Base-by-base conservation (phyloP, 2,113 vertebrate genomes). In the Todiramphus chloris region DNA sequence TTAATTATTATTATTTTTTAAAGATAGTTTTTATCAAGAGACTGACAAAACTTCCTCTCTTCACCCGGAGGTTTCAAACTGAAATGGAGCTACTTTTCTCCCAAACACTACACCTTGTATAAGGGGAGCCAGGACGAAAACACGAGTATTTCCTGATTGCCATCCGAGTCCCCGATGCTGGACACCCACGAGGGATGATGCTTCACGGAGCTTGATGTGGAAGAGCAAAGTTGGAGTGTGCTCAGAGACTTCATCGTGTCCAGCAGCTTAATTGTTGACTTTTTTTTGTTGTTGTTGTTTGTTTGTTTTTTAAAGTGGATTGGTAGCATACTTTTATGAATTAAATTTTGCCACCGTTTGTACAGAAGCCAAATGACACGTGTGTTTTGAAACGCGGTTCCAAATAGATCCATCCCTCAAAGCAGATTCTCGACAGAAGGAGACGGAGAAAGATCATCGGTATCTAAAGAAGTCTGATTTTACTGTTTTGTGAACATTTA, bases 291-390 rank as follows among this genome's bases (percentile, higher is more conserved):
- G 18, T 66, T 67, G 33, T 68, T 87, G 60, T 8, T 66, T 68
- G 13, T 51, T 25, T 25, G 37, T 51, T 87, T 74, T 41, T 37
- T 43, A 0, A 82, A 82, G 82, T 95, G 97, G 94, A 90, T 94
- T 81, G 73, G 70, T 93, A 87, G 87, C 88, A n/a, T 96, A 89
- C 92, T 96, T 86, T 63, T 93, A 48, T 95, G 93, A 97, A 96
- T 96, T 96, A 67, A 91, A 93, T 92, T 94, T 97, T 96, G 89
- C 96, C 97, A 95, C 96, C 77, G 24, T 91, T 96, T 96, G 95
- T 96, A 96, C 89, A 87, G 97, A 97, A 97, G 97, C 97, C 96
- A 96, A 97, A 97, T 96, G 94, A 97, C 90, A 93, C 96, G 88
- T 95, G 96, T 96, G 92, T 96, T 96, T 97, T 97, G 92, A 97